Conservation (phyloP, 1,140 invertebrate genomes). For the Temnothorax nylanderi region DNA sequence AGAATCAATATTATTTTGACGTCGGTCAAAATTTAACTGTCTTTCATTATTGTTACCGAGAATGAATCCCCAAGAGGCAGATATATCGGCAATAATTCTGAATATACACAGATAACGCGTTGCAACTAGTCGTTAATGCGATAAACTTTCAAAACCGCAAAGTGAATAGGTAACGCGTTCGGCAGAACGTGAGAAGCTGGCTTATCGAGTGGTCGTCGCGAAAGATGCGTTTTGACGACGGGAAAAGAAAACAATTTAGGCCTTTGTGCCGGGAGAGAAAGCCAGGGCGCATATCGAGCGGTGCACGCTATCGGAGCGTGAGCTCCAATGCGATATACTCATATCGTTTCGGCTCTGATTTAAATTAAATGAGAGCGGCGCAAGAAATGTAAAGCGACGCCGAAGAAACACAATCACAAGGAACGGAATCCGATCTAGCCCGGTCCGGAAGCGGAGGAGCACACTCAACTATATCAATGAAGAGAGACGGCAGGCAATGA, state of each 20-base stretch:
- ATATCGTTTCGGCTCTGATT: slow-evolving; percentile 41
- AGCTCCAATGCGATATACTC: slow-evolving; percentile 9
- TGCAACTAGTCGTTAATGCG: neutral
- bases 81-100: neutral
- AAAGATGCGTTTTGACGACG: neutral
- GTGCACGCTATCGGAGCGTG: neutral
- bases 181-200: neutral
- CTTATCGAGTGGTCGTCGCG: neutral
- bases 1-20: neutral
- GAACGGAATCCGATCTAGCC: slow-evolving; percentile 8
- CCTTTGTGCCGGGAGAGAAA: neutral
- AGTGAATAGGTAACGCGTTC: neutral
- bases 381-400: neutral
- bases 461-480: slow-evolving; percentile 24
- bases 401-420: neutral
- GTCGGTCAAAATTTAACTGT: neutral
- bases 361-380: slow-evolving; percentile 24
- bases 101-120: neutral
- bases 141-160: neutral
- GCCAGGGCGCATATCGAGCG: neutral
- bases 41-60: neutral
- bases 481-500: slow-evolving; percentile 38
- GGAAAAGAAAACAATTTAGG: slow-evolving; percentile 15
- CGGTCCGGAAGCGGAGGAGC: slow-evolving; percentile 60
- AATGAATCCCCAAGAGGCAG: neutral